A percentile compares a stretch with the other conserved stretches of the same genome.
phyloP scores from a whole-genome alignment of 2,888 invertebrate genomes.

The Eucera pruinosa region DNA sequence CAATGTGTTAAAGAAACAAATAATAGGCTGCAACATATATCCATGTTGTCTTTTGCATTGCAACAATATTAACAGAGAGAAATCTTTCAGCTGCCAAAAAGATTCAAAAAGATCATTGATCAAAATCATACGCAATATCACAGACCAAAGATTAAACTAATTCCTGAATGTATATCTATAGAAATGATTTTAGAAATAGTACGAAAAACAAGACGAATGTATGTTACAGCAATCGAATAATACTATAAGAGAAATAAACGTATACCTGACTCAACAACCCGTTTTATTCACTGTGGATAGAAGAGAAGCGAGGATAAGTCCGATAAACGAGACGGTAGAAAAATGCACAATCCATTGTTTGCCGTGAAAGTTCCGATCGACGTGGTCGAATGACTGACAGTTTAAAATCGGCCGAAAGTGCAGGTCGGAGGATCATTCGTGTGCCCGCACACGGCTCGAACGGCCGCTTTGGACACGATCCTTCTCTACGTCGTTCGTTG shows the following conservation, averaged over 20 bases:
- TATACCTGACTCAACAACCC: constrained; percentile 29
- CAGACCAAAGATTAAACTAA: no score
- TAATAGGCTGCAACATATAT: no score
- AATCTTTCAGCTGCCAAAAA: no score
- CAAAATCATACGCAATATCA: no score
- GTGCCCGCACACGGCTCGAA: background rate
- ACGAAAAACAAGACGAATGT: no score
- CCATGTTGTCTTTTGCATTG: no score
- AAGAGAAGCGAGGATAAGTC: constrained; percentile 12
- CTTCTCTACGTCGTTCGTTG: constrained; percentile 13
- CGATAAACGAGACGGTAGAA: constrained; percentile 23
- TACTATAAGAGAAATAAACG: background rate
- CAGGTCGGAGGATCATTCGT: constrained; percentile 27
- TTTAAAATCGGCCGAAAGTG: constrained; percentile 1
- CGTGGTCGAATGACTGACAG: constrained; percentile 11
- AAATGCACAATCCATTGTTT: constrained; percentile 51
- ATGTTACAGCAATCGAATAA: no score
- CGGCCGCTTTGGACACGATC: constrained; percentile 12
- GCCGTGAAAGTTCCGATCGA: constrained; percentile 28
- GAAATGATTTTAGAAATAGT: no score
- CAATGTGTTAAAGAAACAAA: no score
- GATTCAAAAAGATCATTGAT: no score
- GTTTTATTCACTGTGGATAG: constrained; percentile 20
- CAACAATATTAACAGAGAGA: no score
- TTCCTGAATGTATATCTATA: no score